Evolutionary conservation across 2,797 vertebrate genomes (phyloP).

Genomic region (Gobionotothen gibberifrons): DNA sequence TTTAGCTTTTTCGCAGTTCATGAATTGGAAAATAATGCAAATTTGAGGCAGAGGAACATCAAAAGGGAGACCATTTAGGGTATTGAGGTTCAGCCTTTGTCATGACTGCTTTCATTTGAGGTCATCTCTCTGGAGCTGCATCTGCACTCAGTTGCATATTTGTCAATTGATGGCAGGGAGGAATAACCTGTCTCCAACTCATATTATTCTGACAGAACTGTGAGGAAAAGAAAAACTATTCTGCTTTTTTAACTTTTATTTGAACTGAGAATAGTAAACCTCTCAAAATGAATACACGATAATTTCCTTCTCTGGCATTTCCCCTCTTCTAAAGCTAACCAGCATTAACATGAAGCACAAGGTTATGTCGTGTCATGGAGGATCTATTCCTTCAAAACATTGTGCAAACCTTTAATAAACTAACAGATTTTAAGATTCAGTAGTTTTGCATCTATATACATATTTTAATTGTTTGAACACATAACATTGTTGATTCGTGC

Average conservation of each 20-base stretch:
- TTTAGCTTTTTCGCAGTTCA: constrained; percentile 22
- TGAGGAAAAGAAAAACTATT: constrained; percentile 10
- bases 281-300: neutral
- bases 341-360: constrained; percentile 56
- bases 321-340: constrained; percentile 49
- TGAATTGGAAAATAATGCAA: constrained; percentile 19
- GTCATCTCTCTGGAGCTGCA: neutral
- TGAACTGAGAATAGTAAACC: neutral
- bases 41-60: neutral
- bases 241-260: constrained; percentile 12
- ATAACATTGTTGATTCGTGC: constrained; percentile 18
- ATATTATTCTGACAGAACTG: constrained; percentile 32
- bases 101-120: constrained; percentile 5
- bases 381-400: constrained; percentile 6
- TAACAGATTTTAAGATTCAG: neutral
- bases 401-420: constrained; percentile 12
- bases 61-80: constrained; percentile 10
- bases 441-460: neutral
- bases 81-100: constrained; percentile 1
- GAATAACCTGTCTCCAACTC: neutral
- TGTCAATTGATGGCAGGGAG: constrained; percentile 2
- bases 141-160: constrained; percentile 21
- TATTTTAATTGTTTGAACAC: constrained; percentile 15
- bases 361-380: neutral
- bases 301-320: constrained; percentile 26